Evolutionary conservation across 2,113 vertebrate species (phyloP).

Genomic region (Crypturellus undulatus): DNA sequence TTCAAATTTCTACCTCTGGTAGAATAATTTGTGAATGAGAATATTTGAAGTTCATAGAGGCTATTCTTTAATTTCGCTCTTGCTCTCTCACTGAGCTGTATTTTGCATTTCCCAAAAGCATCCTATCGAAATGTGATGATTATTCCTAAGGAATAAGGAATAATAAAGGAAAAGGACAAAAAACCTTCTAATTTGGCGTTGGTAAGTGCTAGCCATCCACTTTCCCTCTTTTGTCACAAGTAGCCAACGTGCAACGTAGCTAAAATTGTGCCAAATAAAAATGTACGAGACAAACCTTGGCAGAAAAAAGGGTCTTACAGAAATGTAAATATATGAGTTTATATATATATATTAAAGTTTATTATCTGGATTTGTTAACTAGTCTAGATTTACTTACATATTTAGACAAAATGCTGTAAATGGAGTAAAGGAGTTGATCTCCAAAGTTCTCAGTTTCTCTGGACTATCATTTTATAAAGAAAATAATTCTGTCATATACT

Average conservation of each 20-base stretch:
- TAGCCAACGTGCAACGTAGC: not conserved
- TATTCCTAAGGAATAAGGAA: not conserved
- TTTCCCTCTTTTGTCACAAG: not conserved
- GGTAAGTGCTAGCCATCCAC: not conserved
- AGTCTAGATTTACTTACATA: not conserved
- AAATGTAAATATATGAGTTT: not conserved
- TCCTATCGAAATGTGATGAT: not conserved
- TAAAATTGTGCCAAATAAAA: not conserved
- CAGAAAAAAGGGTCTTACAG: not conserved
- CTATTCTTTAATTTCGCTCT: not conserved
- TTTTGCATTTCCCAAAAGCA: not conserved
- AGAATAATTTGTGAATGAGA: not conserved
- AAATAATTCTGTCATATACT: conserved; percentile 11
- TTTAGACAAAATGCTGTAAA: not conserved
- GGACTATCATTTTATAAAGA: conserved; percentile 21
- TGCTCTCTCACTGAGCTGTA: not conserved
- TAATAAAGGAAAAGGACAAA: not conserved
- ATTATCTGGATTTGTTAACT: not conserved
- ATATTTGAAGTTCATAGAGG: not conserved
- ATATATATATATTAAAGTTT: not conserved
- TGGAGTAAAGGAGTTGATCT: not conserved
- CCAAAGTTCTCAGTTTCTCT: conserved; percentile 23
- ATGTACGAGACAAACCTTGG: not conserved
- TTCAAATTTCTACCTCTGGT: not conserved
- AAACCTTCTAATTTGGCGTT: not conserved